Evolutionary conservation across 2,797 vertebrate genomes (phyloP).

Genomic region (Characodon lateralis): DNA sequence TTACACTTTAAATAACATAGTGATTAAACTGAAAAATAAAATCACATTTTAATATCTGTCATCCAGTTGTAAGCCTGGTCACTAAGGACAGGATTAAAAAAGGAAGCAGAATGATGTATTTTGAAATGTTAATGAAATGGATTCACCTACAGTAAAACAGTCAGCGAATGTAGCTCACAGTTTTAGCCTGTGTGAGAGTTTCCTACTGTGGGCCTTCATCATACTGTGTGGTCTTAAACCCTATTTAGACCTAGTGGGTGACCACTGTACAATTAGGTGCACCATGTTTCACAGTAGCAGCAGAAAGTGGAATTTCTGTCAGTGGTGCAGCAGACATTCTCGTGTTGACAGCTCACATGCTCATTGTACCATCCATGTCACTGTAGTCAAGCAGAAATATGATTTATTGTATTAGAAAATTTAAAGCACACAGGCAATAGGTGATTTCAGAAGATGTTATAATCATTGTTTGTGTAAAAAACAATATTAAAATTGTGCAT

Average conservation of each 20-base stretch:
- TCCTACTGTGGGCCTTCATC: slow-evolving; percentile 68
- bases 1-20: too few species aligned
- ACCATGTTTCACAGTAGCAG: slow-evolving; percentile 77
- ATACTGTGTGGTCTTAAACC: slow-evolving; percentile 80
- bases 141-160: slow-evolving; percentile 70
- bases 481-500: neutral
- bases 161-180: slow-evolving; percentile 55
- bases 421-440: neutral
- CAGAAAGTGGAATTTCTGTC: slow-evolving; percentile 73
- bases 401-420: slow-evolving; percentile 52
- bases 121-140: slow-evolving; percentile 46
- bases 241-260: slow-evolving; percentile 81
- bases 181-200: slow-evolving; percentile 65
- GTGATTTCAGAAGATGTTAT: neutral
- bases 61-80: slow-evolving; percentile 24
- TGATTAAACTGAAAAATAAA: too few species aligned
- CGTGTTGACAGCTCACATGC: slow-evolving; percentile 69
- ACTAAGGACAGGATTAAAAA: slow-evolving; percentile 25
- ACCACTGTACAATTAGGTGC: slow-evolving; percentile 81
- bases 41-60: too few species aligned
- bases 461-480: neutral
- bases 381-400: slow-evolving; percentile 52
- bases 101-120: slow-evolving; percentile 51
- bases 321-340: slow-evolving; percentile 62
- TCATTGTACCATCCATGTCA: slow-evolving; percentile 53